Conservation (phyloP, 2,888 invertebrate genomes). For the Athalia rosae region DNA sequence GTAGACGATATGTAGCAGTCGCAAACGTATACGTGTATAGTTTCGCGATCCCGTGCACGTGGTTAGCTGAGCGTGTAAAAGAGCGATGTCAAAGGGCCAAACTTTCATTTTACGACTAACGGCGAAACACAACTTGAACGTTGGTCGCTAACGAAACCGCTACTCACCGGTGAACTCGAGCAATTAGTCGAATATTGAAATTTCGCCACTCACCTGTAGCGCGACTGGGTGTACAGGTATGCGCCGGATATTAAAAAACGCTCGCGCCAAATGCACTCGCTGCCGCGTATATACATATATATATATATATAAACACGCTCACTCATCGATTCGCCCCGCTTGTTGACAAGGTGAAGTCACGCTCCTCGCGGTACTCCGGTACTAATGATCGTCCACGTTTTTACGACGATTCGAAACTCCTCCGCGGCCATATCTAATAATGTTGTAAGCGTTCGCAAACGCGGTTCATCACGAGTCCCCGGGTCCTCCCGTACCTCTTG, state of each 20-base stretch:
- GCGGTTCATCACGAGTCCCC: slow-evolving; percentile 24
- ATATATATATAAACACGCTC: slow-evolving; percentile 17
- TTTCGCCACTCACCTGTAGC: slow-evolving; percentile 6
- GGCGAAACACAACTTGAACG: slow-evolving; percentile 27
- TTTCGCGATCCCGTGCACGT: too few relatives aligned
- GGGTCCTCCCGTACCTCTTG: slow-evolving; percentile 34
- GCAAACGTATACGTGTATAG: too few relatives aligned
- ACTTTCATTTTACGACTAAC: slow-evolving; percentile 5
- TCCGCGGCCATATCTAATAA: slow-evolving; percentile 32
- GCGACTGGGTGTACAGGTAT: not conserved
- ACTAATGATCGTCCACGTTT: slow-evolving; percentile 29
- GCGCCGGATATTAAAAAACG: too few relatives aligned
- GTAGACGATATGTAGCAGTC: too few relatives aligned
- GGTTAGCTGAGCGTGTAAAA: too few relatives aligned
- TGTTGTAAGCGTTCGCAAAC: slow-evolving; percentile 38
- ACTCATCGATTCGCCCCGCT: not conserved
- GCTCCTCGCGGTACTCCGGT: slow-evolving; percentile 11
- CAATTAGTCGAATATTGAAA: slow-evolving; percentile 24
- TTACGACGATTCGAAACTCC: slow-evolving; percentile 4
- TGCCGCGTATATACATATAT: too few relatives aligned
- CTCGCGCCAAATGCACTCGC: too few relatives aligned
- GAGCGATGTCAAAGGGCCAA: slow-evolving; percentile 10
- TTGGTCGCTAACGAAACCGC: not conserved
- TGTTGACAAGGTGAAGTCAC: not conserved
- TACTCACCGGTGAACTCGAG: slow-evolving; percentile 9